A percentile compares a stretch with the other conserved stretches of the same genome.
phyloP scores from a whole-genome alignment of 92 coral and sea anemone genomes.

The Zoanthus solanderi region DNA sequence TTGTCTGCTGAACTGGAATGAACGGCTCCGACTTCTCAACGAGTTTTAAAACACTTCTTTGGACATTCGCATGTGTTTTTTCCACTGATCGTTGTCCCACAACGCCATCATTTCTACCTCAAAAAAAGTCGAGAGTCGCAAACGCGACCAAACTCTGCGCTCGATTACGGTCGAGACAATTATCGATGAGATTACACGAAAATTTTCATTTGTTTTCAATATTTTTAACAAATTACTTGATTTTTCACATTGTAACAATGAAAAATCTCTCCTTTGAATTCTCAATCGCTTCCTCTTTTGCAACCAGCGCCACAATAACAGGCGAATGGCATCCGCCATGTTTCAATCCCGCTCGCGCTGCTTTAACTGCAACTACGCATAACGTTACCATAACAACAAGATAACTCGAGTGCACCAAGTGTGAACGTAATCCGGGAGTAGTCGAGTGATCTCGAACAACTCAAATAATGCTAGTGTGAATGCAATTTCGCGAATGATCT shows the following conservation, averaged over 20 bases:
- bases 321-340: not conserved
- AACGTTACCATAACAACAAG: constrained; percentile 13
- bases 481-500: too few relatives aligned
- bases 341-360: not conserved
- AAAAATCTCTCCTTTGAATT: not conserved
- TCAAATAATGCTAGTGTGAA: too few relatives aligned
- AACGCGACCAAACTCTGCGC: not conserved
- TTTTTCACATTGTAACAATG: not conserved
- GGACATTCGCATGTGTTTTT: not conserved
- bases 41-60: constrained; percentile 8
- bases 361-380: not conserved
- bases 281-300: not conserved
- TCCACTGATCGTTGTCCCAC: constrained; percentile 4
- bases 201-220: not conserved
- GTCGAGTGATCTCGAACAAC: not conserved
- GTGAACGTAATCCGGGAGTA: not conserved
- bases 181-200: not conserved
- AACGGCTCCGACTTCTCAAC: not conserved
- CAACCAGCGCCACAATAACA: not conserved
- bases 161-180: constrained; percentile 2
- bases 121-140: constrained; percentile 14
- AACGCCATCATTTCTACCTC: not conserved
- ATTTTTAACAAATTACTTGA: not conserved
- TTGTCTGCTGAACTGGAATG: constrained; percentile 13
- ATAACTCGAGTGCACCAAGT: not conserved